Evolutionary conservation across 2,113 vertebrate genomes (phyloP).

Genomic region (Grammomys dolichurus): DNA sequence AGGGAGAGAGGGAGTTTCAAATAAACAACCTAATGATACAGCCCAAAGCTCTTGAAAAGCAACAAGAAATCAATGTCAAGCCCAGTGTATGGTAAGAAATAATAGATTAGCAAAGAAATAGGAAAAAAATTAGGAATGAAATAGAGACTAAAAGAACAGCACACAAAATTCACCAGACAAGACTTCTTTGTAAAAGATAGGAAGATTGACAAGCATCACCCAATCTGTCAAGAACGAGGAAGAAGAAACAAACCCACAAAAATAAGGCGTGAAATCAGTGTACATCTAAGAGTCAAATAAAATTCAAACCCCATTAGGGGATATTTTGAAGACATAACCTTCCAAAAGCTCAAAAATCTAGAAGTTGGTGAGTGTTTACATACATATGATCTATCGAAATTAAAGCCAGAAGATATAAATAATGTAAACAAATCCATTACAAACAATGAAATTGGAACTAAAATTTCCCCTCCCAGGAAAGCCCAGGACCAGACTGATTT

Average conservation of each 20-base stretch:
- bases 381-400: background rate
- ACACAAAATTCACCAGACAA: too few relatives aligned
- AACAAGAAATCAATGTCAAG: background rate
- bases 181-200: background rate
- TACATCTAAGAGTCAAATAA: too few relatives aligned
- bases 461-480: background rate
- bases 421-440: background rate
- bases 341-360: background rate
- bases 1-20: background rate
- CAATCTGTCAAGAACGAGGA: background rate
- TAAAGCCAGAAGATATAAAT: background rate
- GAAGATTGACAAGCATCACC: background rate
- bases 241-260: background rate
- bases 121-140: background rate
- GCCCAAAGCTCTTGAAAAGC: background rate
- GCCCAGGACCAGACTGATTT: background rate
- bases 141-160: background rate
- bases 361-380: background rate
- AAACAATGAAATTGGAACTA: background rate
- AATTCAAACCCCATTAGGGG: background rate
- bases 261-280: too few relatives aligned
- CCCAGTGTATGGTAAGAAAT: background rate
- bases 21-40: background rate
- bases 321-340: background rate
- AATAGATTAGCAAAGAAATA: background rate